Base-by-base conservation (phyloP, 1,140 invertebrate species). In the Hylaeus volcanicus region DNA sequence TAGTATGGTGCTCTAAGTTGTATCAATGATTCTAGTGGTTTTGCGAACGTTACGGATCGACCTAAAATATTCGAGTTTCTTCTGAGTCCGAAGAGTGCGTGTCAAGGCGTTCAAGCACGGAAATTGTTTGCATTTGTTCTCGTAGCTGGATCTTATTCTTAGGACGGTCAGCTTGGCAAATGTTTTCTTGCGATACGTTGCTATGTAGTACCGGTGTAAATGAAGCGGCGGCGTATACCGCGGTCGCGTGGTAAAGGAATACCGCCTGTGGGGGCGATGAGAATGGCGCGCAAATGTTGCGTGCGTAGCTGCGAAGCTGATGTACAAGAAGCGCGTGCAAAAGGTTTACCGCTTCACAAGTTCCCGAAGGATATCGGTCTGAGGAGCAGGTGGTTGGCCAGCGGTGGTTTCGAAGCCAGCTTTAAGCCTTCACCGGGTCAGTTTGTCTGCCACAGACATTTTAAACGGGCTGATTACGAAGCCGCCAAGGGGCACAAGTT, bases 371-470 rank as follows among this genome's bases (percentile, higher is more conserved):
- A 94, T 82, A 74, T 86, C 11, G 83, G 86, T 14, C 88, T 94
- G 43, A 88, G 92, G 45, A 86, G 88, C 63, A 94, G 92, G 88
- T 95, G 94, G 94, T 91, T 94, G 55, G 87, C 88, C 4, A 94
- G 94, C 80, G 93, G 93, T 26, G 91, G 92, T 6, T 92, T 94
- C n/a, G 91, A 92, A 6, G 11, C 85, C 1, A 93, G 94, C 37
- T 94, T 94, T 68, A 93, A 93, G 81, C 93, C 93, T 45, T 93
- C 93, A 41, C 94, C 95, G 90, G 93, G 94, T 72, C 93, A 94
- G 56, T 93, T 95, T 82, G 93, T 96, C 5, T 96, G 95, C 81
- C 95, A 95, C 5, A 92, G 94, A 73, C 95, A 96, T 88, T 96
- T 96, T 84, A 92, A 94, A 65, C 91, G 93, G n/a, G 92, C 93